These are phyloP conservation scores for Diarsia brunnea DNA, from an alignment of 2,888 invertebrate genomes.

Conservation along the genomic window DNA sequence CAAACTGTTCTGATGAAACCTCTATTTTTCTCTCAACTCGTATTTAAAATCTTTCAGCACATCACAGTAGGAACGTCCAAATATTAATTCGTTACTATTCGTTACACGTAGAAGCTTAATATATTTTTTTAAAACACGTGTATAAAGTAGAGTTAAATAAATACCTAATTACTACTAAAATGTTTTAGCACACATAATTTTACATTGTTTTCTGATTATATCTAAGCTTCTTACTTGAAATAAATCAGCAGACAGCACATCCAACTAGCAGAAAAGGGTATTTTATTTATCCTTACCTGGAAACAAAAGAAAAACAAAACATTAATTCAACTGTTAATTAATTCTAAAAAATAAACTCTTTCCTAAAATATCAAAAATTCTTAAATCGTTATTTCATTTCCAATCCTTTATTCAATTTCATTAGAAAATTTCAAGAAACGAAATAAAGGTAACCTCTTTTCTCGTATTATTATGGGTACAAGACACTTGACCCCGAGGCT, in stretches of 20 bases:
- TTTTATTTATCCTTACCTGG: slow-evolving; percentile 19
- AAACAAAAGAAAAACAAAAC: slow-evolving; percentile 23
- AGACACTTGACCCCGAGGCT: slow-evolving; percentile 24
- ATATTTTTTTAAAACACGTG: background rate
- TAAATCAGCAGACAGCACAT: background rate
- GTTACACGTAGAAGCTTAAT: background rate
- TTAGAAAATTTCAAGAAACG: background rate
- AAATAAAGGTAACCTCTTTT: slow-evolving; percentile 6
- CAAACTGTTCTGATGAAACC: background rate
- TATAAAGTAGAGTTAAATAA: background rate
- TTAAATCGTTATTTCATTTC: background rate
- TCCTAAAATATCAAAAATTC: background rate
- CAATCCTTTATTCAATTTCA: background rate
- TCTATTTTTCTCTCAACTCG: background rate
- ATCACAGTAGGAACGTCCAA: background rate
- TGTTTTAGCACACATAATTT: background rate
- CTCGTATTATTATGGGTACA: slow-evolving; percentile 2
- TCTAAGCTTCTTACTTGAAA: slow-evolving; percentile 4
- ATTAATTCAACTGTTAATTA: no score
- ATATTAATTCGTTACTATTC: background rate
- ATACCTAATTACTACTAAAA: background rate
- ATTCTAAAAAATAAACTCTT: background rate
- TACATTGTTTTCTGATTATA: background rate
- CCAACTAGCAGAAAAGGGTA: background rate
- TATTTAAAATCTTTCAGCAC: background rate